Evolutionary conservation across 2,113 vertebrate genomes (phyloP).

Genomic region (Rhadina sibilatrix): DNA sequence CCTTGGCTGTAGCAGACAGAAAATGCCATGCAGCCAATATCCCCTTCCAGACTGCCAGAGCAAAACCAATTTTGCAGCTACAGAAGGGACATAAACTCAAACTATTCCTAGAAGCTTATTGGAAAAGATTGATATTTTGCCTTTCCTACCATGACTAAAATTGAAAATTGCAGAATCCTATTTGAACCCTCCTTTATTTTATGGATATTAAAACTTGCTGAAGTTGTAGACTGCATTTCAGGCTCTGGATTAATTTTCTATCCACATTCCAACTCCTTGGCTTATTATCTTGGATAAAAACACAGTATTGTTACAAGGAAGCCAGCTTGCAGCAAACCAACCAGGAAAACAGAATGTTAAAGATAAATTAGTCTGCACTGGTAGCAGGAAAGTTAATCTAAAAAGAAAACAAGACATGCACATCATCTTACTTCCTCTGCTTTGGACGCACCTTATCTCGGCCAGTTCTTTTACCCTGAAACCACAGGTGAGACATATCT

Average conservation of each 20-base stretch:
- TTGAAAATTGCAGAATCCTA: neutral
- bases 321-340: constrained; percentile 27
- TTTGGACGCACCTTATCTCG: constrained; percentile 74
- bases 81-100: neutral
- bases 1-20: neutral
- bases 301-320: neutral
- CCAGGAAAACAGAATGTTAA: neutral
- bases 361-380: constrained; percentile 43
- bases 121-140: neutral
- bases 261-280: neutral
- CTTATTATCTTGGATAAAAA: neutral
- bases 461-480: constrained; percentile 71
- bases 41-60: neutral
- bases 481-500: constrained; percentile 47
- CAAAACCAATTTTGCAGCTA: neutral
- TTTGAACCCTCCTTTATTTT: neutral
- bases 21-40: neutral
- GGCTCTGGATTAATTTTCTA: neutral
- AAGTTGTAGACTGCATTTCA: neutral
- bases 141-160: neutral
- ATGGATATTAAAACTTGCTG: neutral
- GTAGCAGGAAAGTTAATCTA: constrained; percentile 47
- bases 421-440: constrained; percentile 69
- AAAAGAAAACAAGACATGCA: constrained; percentile 65
- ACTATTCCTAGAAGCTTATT: neutral